These are phyloP conservation scores for Vanessa cardui DNA, from an alignment of 2,888 invertebrate genomes.

Conservation along the genomic window DNA sequence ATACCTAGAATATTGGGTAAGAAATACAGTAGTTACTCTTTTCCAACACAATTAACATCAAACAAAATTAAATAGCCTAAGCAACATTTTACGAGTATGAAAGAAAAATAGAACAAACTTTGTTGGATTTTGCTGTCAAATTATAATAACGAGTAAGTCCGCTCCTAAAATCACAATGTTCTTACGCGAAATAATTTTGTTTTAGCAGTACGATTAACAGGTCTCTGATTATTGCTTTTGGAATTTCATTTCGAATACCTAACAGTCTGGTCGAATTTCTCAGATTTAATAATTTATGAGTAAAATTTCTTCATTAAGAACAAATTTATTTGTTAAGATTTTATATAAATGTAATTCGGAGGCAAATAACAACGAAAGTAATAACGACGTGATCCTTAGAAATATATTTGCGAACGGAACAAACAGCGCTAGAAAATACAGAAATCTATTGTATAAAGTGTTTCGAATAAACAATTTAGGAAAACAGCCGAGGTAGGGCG, in stretches of 20 bases:
- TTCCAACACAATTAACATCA: neutral
- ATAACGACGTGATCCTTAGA: conserved; percentile 25
- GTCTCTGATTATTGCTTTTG: conserved; percentile 20
- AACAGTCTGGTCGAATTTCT: conserved; percentile 5
- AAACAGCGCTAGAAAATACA: conserved; percentile 29
- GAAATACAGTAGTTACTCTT: no score
- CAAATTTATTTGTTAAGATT: neutral
- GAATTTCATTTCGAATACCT: conserved; percentile 15
- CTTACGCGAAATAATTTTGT: conserved; percentile 3
- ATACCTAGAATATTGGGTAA: no score
- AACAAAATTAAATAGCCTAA: neutral
- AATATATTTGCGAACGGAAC: conserved; percentile 33
- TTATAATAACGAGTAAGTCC: neutral
- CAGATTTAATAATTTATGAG: neutral
- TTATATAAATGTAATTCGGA: conserved; percentile 1
- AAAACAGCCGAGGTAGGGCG: conserved; percentile 36
- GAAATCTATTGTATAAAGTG: conserved; percentile 36
- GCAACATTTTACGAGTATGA: neutral
- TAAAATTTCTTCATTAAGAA: conserved; percentile 6
- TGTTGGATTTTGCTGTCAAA: neutral
- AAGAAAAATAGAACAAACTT: neutral
- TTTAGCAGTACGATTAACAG: conserved; percentile 9
- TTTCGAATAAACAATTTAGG: conserved; percentile 41
- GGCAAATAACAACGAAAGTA: conserved; percentile 1
- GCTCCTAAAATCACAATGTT: neutral